A percentile compares a stretch with the other conserved stretches of the same genome.
Conservation (phyloP, 1,140 invertebrate genomes). For the Stegodyphus mimosarum region DNA sequence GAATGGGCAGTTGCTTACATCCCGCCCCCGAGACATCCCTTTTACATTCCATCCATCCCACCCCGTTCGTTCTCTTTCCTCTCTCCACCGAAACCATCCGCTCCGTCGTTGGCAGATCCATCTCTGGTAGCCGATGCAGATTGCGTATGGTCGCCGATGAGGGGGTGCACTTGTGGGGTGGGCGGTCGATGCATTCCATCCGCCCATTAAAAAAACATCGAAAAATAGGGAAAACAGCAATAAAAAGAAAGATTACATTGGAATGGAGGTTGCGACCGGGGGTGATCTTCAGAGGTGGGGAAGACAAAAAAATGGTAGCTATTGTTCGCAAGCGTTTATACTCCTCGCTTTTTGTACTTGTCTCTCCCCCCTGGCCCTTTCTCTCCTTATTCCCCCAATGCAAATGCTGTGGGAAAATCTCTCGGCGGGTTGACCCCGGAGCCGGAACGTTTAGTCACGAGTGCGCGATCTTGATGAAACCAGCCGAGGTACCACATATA, state of each 20-base stretch:
- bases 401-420: constrained; percentile 51
- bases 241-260: not conserved
- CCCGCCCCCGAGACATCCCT: not conserved
- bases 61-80: constrained; percentile 8
- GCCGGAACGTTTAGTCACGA: constrained; percentile 57
- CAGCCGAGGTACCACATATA: not conserved
- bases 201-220: constrained; percentile 15
- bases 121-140: not conserved
- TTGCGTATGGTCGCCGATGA: no score
- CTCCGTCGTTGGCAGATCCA: not conserved
- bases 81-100: not conserved
- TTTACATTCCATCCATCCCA: not conserved
- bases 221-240: not conserved
- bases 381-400: not conserved
- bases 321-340: constrained; percentile 12
- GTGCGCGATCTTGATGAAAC: constrained; percentile 29
- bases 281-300: not conserved
- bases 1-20: no score
- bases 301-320: constrained; percentile 24
- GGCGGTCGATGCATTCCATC: constrained; percentile 22
- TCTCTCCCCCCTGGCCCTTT: not conserved
- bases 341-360: not conserved
- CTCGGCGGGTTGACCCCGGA: constrained; percentile 39
- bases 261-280: constrained; percentile 3
- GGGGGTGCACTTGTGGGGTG: no score